These are phyloP conservation scores for Tor tambroides DNA, from an alignment of 2,113 vertebrate genomes.

Conservation along the genomic window DNA sequence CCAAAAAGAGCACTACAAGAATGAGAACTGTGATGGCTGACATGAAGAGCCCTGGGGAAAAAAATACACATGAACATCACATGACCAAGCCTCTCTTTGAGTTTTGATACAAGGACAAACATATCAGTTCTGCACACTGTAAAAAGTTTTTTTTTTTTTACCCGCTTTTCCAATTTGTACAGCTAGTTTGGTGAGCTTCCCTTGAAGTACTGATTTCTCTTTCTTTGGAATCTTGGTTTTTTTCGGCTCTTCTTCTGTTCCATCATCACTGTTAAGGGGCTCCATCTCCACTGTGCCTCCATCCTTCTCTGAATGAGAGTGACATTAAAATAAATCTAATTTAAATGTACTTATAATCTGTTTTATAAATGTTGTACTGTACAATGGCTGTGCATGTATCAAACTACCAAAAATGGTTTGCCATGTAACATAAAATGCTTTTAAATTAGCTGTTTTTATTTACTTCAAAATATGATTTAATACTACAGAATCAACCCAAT, in stretches of 20 bases:
- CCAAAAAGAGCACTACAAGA: slow-evolving; percentile 90
- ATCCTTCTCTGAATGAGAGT: slow-evolving; percentile 79
- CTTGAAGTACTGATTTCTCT: slow-evolving; percentile 97
- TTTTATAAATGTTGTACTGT: not conserved
- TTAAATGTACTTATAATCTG: not conserved
- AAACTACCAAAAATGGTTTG: not conserved
- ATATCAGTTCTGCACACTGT: not conserved
- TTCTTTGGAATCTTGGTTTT: slow-evolving; percentile 91
- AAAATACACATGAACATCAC: slow-evolving; percentile 15
- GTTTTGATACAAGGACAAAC: not conserved
- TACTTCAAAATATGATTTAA: not conserved
- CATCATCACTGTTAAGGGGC: slow-evolving; percentile 90
- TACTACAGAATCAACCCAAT: not conserved
- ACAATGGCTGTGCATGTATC: not conserved
- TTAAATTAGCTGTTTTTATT: not conserved
- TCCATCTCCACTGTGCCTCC: slow-evolving; percentile 90
- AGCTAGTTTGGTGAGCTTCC: slow-evolving; percentile 95
- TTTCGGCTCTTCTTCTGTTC: slow-evolving; percentile 83
- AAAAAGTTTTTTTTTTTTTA: slow-evolving; percentile 59
- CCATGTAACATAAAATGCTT: not conserved
- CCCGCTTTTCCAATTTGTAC: slow-evolving; percentile 99
- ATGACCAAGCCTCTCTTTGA: not conserved
- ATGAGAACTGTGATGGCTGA: slow-evolving; percentile 94
- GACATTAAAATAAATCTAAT: not conserved
- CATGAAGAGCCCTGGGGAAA: slow-evolving; percentile 88